Evolutionary conservation across 2,113 vertebrate species (phyloP), one percentile per base, ranked within the genome.

Genomic region (Brienomyrus brachyistius): DNA sequence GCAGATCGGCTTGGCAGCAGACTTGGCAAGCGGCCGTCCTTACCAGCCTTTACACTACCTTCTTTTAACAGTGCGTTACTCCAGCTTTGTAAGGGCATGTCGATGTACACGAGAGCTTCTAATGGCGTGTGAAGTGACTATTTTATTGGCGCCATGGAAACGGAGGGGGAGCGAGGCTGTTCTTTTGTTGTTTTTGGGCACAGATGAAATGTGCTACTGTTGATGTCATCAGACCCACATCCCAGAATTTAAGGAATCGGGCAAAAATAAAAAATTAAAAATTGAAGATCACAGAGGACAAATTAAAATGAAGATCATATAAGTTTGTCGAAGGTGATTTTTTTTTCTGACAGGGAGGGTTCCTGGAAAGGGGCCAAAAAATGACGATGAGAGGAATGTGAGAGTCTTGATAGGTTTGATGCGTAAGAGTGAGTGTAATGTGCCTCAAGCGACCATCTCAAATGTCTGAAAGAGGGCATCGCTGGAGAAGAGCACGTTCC

Each of bases 141-240:
- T 88, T 90, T 88, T 88, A 88, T 50, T 62, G 43, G 54, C 84
- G 87, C 90, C 87, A 90, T 90, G 90, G 90, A 83, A 87, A 90
- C 90, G 48, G 43, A 47, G 54, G 62, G 54, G 51, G 70, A 40
- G 51, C 47, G 43, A 88, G 70, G 51, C 52, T 88, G 52, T 62
- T 40, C 66, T 87, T 90, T 88, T 84, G 74, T 59, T 83, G 66
- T n/a, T 40, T 54, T 62, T 84, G 50, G 74, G 51, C 77, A 40
- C 51, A 35, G 89, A 66, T 50, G 40, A 89, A 88, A 88, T 82
- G 74, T 82, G 86, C 77, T 80, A 70, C 66, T 70, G 90, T 82
- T 56, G 86, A 70, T 90, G 62, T 74, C 84, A 77, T 52, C 84
- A n/a, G 52, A 66, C 56, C 83, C 15, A 50, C 82, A 62, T 48